A percentile compares a stretch with the other conserved stretches of the same genome.
Conservation (phyloP, 2,888 invertebrate genomes). For the Amitus sp. region DNA sequence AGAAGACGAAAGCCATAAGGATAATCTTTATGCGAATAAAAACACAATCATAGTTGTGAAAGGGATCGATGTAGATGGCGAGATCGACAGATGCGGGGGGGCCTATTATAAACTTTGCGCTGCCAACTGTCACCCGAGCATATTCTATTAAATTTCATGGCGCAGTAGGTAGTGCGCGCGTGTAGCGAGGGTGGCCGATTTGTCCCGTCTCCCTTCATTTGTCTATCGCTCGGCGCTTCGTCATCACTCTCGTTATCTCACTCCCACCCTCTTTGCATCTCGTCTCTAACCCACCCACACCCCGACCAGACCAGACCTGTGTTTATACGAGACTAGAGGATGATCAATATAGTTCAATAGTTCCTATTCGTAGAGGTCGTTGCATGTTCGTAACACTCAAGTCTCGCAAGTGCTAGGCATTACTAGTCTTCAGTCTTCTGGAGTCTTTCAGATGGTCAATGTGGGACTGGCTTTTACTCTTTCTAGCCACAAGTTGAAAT, state of each 20-base stretch:
- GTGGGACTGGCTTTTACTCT: too few relatives aligned
- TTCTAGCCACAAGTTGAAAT: too few relatives aligned
- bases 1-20: background rate
- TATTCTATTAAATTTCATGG: conserved; percentile 45
- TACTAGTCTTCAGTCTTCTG: too few relatives aligned
- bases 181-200: conserved; percentile 6
- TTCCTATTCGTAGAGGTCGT: conserved; percentile 43
- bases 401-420: too few relatives aligned
- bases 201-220: conserved; percentile 3
- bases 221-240: conserved; percentile 3
- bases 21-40: conserved; percentile 23
- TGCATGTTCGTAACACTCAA: conserved; percentile 17
- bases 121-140: conserved; percentile 41
- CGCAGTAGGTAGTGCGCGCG: conserved; percentile 6
- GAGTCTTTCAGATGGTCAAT: too few relatives aligned
- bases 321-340: conserved; percentile 46
- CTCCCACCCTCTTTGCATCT: conserved; percentile 9
- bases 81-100: conserved; percentile 42
- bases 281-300: background rate
- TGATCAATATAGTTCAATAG: conserved; percentile 55
- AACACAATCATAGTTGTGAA: conserved; percentile 16
- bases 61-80: conserved; percentile 22
- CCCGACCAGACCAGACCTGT: conserved; percentile 12
- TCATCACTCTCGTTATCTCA: background rate
- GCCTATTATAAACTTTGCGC: conserved; percentile 40